Percentiles rank a stretch among this genome's conserved stretches.
Conservation (phyloP, 2,888 invertebrate genomes). For the Muschampia plurimacula region DNA sequence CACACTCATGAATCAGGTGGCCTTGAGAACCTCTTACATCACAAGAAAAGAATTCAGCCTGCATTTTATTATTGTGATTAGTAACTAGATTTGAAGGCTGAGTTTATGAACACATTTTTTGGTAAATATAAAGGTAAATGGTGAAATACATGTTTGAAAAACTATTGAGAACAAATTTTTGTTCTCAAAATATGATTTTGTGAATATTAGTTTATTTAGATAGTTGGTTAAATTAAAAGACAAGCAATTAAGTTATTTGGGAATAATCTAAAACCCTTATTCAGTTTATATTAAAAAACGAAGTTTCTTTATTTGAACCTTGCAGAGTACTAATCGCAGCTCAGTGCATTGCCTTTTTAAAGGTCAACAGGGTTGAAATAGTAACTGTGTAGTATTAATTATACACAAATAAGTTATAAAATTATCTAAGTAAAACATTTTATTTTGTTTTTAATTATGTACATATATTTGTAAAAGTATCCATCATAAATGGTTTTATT, state of each 20-base stretch:
- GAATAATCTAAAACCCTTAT: too few species aligned
- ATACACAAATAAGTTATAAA: background rate
- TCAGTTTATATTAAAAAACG: too few species aligned
- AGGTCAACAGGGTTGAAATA: background rate
- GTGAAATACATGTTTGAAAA: too few species aligned
- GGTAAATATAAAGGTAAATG: background rate
- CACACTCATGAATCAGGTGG: conserved; percentile 58
- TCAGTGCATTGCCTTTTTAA: background rate
- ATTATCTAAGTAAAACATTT: too few species aligned
- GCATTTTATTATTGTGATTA: conserved; percentile 48
- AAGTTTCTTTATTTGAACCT: background rate
- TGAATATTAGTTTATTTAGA: too few species aligned
- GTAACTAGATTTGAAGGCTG: conserved; percentile 3
- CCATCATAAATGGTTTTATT: too few species aligned
- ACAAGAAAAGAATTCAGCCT: conserved; percentile 58
- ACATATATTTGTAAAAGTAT: background rate
- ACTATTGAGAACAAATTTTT: too few species aligned
- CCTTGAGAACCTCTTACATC: conserved; percentile 64
- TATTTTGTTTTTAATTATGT: too few species aligned
- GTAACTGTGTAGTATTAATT: background rate
- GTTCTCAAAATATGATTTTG: too few species aligned
- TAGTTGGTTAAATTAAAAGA: too few species aligned
- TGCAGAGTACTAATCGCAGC: background rate
- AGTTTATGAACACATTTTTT: background rate
- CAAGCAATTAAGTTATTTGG: too few species aligned